These are phyloP conservation scores for Odontesthes bonariensis DNA, from an alignment of 2,113 vertebrate genomes.

Conservation along the genomic window DNA sequence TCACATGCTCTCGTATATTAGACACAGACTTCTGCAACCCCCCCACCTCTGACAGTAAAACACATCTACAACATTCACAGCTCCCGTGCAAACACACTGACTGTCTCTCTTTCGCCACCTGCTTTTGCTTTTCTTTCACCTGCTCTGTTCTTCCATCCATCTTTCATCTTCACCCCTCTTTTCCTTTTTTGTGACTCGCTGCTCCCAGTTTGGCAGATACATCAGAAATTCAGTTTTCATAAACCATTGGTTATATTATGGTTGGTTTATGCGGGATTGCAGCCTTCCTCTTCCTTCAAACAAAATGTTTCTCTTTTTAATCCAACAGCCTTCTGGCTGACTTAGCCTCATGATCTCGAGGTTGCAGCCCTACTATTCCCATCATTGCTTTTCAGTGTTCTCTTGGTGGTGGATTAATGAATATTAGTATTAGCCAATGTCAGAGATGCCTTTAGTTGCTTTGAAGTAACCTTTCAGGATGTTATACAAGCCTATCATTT, in stretches of 20 bases:
- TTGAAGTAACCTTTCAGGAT: neutral
- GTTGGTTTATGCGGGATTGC: too few relatives aligned
- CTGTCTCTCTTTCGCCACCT: slow-evolving; percentile 48
- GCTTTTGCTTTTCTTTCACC: slow-evolving; percentile 55
- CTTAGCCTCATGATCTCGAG: too few relatives aligned
- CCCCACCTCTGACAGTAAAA: slow-evolving; percentile 41
- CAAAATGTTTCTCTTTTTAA: too few relatives aligned
- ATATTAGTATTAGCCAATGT: neutral
- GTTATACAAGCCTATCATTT: neutral
- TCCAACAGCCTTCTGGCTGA: too few relatives aligned
- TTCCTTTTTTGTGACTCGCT: too few relatives aligned
- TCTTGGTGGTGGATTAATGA: too few relatives aligned
- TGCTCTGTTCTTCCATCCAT: slow-evolving; percentile 35
- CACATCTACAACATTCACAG: slow-evolving; percentile 52
- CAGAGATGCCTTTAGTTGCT: neutral
- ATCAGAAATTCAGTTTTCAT: too few relatives aligned
- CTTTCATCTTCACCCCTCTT: too few relatives aligned
- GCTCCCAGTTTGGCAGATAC: too few relatives aligned
- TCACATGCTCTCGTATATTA: slow-evolving; percentile 22
- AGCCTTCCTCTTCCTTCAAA: too few relatives aligned
- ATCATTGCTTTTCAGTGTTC: too few relatives aligned
- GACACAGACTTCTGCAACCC: neutral
- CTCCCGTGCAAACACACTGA: slow-evolving; percentile 47
- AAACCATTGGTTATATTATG: too few relatives aligned
- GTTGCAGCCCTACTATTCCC: neutral